These are phyloP conservation scores for Mantis religiosa DNA, from an alignment of 2,888 invertebrate species.

Conservation along the genomic window DNA sequence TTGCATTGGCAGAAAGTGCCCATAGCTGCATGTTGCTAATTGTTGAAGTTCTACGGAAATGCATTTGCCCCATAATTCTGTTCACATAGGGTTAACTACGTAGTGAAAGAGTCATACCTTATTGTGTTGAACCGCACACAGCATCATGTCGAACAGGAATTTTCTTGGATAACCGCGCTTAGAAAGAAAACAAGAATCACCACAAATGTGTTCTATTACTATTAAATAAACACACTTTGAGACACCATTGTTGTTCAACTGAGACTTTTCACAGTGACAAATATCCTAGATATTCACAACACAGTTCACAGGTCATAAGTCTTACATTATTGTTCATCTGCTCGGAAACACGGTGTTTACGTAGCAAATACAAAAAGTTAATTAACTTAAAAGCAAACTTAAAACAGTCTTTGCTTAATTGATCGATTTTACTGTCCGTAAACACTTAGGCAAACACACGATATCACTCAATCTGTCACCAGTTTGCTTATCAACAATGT, in stretches of 20 bases:
- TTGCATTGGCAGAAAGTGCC: no score
- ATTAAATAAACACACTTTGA: not conserved
- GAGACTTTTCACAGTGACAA: not conserved
- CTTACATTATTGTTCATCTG: not conserved
- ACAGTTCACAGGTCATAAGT: not conserved
- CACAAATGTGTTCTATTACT: not conserved
- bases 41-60: no score
- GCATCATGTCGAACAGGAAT: not conserved
- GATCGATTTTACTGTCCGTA: no score
- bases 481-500: not conserved
- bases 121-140: not conserved
- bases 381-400: no score
- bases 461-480: no score
- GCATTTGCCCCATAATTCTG: no score
- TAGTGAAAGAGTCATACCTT: not conserved
- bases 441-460: no score
- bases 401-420: no score
- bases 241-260: not conserved
- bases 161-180: not conserved
- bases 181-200: not conserved
- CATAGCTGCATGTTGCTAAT: no score
- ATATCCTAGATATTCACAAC: not conserved
- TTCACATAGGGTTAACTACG: no score
- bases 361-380: not conserved
- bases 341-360: not conserved